Evolutionary conservation across 2,113 vertebrate species (phyloP), one percentile per base, ranked within the genome.

Genomic region (Elgaria multicarinata): DNA sequence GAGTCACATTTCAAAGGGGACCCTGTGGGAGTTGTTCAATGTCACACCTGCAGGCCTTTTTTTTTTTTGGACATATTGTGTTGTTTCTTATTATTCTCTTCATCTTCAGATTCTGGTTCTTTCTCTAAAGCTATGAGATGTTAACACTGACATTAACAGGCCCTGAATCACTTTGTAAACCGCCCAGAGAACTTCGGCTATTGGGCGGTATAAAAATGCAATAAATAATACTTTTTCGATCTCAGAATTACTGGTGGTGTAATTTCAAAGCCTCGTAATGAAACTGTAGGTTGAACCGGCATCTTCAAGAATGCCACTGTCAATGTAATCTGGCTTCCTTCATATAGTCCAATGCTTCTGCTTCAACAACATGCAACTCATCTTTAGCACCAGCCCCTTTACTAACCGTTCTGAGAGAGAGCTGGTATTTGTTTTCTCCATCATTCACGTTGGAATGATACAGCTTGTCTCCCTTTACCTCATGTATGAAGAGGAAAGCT

Each of bases 281-380:
- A 98, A 90, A 99, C 98, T 99, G 99, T 99, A 82, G 99, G 99
- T 88, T 99, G 97, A 33, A 98, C 98, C 2, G 98, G 99, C 92
- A 98, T 98, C 94, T 98, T 99, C 87, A 99, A 97, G 36, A 98
- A 98, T 78, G 98, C 99, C 94, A 99, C 94, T 1, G 96, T 97
- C 9, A 98, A 98, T 94, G 98, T 99, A 88, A 98, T 95, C 36
- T 97, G 98, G 92, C 98, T 98, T 89, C 99, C 99, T 95, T 99
- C 98, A n/a, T n/a, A 0, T 97, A 95, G 90, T 99, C 98, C 94
- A 98, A 4, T 50, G 46, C 46, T 93, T 99, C 99, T 83, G 99
- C 98, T 96, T 99, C 98, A 89, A 99, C 98, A 78, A 98, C 91
- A 1, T 99, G 98, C 44, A 99, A 92, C 22, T 99, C 98, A 0